Evolutionary conservation across 2,797 vertebrate species (phyloP), one percentile per base, ranked within the genome.

Genomic region (Poecilia picta): DNA sequence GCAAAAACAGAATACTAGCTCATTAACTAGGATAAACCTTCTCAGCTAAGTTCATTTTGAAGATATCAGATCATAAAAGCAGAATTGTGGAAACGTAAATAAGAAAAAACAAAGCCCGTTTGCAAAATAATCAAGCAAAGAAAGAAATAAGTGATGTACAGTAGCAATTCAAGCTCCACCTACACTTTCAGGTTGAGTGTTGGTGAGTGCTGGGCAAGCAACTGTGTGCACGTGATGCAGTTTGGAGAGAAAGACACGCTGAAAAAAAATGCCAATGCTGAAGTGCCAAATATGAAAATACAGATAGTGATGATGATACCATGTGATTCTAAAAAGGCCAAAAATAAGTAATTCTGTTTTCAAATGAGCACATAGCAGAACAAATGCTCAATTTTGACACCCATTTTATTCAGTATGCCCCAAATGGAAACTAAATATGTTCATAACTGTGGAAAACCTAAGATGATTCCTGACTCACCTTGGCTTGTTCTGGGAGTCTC

Each of bases 401-500:
- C 79, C 84, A 82, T 75, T 80, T 85, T 73, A 80, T 82, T 75
- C 28, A 11, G 2, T 64, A 62, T 64, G 80, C 36, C 53, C 80
- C 59, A 33, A 53, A 71, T 4, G 75, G 49, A 51, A 78, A 68
- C 23, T n/a, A 25, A 72, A 81, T 72, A 57, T 51, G 76, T 88
- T 70, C 75, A 80, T 83, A 79, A 64, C 74, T 31, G 76, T 53
- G 76, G 8, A 16, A 2, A 85, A 33, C 41, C 74, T 68, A 66
- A 31, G 75, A 81, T 83, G 74, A 68, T 81, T 55, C 41, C 43
- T 18, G 55, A 96, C 97, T 91, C 95, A 99, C 98, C 98, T 99
- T 85, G 97, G 97, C 92, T 97, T 99, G 86, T 97, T 97, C 90
- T 96, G 97, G 79, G 95, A 75, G 81, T 99, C 98, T 86, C 95